Evolutionary conservation across 1,140 invertebrate genomes (phyloP).

Genomic region (Rhynchophorus ferrugineus): DNA sequence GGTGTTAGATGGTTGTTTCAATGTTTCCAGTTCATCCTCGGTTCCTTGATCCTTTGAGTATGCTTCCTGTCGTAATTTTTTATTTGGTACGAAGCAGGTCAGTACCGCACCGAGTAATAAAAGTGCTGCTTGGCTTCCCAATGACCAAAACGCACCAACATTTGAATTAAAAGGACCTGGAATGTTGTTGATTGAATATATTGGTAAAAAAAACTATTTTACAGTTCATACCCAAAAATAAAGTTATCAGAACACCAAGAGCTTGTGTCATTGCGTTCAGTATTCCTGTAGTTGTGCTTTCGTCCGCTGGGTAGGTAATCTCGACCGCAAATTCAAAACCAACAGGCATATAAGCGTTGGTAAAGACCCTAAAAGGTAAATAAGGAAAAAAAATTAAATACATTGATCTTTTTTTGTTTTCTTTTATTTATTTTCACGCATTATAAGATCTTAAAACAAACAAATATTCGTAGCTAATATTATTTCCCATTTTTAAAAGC

Average conservation of each 20-base stretch:
- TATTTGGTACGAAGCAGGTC: constrained; percentile 24
- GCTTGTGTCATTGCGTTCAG: constrained; percentile 28
- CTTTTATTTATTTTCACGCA: too few species aligned
- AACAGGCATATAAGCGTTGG: constrained; percentile 25
- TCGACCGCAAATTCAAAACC: constrained; percentile 31
- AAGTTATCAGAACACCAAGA: constrained; percentile 24
- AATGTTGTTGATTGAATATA: constrained; percentile 3
- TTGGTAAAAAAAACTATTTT: not conserved
- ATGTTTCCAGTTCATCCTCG: not conserved
- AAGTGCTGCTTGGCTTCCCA: constrained; percentile 16
- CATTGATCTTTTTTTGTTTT: too few species aligned
- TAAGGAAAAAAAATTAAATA: not conserved
- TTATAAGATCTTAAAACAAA: too few species aligned
- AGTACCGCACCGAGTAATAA: constrained; percentile 26
- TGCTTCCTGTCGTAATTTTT: constrained; percentile 20
- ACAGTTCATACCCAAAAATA: constrained; percentile 14
- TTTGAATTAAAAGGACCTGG: constrained; percentile 10
- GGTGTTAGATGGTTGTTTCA: too few species aligned
- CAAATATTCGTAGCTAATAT: too few species aligned
- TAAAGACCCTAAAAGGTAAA: constrained; percentile 25
- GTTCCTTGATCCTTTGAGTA: not conserved
- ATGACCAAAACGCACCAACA: constrained; percentile 22
- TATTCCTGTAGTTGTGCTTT: constrained; percentile 29
- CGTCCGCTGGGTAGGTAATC: constrained; percentile 28
- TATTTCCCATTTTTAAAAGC: too few species aligned